phyloP scores from a whole-genome alignment of 2,113 vertebrate species.

The Aplodontia rufa region DNA sequence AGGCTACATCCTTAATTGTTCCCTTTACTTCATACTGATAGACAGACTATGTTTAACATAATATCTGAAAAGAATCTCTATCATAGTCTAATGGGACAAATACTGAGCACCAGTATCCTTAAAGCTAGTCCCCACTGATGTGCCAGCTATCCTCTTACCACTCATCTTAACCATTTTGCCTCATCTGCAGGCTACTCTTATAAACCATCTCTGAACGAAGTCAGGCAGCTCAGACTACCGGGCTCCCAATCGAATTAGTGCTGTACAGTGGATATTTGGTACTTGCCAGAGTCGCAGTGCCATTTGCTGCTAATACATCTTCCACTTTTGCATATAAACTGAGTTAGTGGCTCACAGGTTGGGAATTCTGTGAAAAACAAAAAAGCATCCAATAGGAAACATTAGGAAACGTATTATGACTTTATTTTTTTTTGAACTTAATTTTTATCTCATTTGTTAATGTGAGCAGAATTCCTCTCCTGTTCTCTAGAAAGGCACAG shows the following conservation, averaged over 20 bases:
- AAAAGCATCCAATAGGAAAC: constrained; percentile 43
- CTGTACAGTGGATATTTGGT: neutral
- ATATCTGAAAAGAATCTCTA: neutral
- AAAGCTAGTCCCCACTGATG: neutral
- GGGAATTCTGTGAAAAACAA: constrained; percentile 89
- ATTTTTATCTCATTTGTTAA: neutral
- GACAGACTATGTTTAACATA: neutral
- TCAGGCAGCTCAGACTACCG: neutral
- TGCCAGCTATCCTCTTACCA: neutral
- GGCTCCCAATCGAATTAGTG: neutral
- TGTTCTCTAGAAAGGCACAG: neutral
- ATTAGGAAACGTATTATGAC: constrained; percentile 21
- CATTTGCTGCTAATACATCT: constrained; percentile 95
- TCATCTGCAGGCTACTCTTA: neutral
- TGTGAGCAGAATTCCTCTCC: neutral
- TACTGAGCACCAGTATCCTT: neutral
- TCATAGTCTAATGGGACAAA: neutral
- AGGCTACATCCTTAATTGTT: neutral
- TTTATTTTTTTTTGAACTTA: neutral
- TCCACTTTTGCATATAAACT: constrained; percentile 95
- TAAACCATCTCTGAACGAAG: neutral
- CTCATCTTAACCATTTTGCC: neutral
- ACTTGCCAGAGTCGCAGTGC: constrained; percentile 96
- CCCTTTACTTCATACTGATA: neutral
- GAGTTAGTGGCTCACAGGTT: constrained; percentile 93